Evolutionary conservation across 2,888 invertebrate genomes (phyloP), one percentile per base, ranked within the genome.

Genomic region (Saturnia japonica): DNA sequence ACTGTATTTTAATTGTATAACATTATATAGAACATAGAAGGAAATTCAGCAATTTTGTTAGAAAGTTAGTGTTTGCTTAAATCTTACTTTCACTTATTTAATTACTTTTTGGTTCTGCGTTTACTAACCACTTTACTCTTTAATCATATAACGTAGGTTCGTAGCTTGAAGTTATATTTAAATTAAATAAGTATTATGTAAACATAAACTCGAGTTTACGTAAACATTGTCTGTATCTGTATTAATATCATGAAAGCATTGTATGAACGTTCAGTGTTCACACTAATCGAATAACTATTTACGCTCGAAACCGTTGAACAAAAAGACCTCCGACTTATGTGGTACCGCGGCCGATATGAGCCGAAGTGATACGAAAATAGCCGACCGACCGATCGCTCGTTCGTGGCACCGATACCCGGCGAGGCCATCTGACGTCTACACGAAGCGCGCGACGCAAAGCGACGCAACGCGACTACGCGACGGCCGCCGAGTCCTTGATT

Each of bases 371-470:
- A 85, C 89, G 86, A 88, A 86, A 86, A 85, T 83, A 84, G 79
- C 75, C 82, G 82, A 80, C 47, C 75, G 73, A 70, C 68, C 73
- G 40, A 54, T 54, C 22, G 66, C 74, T 73, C 83, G 82, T 77
- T 84, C 85, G 83, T 85, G 86, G 84, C 88, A 87, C 83, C 85
- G 83, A 87, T 86, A 84, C 77, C 78, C 79, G 78, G 75, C 80
- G 80, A 83, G 82, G 81, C 82, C 79, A 78, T 73, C 72, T 84
- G 84, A 83, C 83, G 82, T 78, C 54, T 74, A 78, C 69, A 74
- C 75, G 75, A 73, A 75, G 75, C 57, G 57, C 81, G 85, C 74
- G 78, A 70, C 75, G 76, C 54, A n/a, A 84, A 77, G 77, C 79
- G 78, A n/a, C n/a, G n/a, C n/a, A n/a, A n/a, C n/a, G n/a, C n/a